Evolutionary conservation across 2,888 invertebrate genomes (phyloP).

Genomic region (Campopleginae sp.): DNA sequence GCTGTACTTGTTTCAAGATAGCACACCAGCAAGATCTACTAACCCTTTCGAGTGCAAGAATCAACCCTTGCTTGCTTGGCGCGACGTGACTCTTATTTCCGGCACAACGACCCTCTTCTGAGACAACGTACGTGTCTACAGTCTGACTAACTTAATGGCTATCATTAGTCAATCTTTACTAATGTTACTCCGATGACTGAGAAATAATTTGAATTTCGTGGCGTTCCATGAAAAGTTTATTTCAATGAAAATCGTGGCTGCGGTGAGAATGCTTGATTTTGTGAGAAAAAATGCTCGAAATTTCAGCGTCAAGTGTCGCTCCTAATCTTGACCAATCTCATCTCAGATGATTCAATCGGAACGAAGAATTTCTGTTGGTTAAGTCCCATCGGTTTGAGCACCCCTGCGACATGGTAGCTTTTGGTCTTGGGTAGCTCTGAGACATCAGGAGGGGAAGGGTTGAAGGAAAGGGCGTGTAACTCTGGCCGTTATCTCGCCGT

Average conservation of each 20-base stretch:
- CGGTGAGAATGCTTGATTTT: background rate
- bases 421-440: conserved; percentile 49
- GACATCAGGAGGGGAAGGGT: conserved; percentile 74
- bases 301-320: background rate
- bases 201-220: background rate
- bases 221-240: background rate
- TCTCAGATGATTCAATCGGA: conserved; percentile 24
- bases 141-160: background rate
- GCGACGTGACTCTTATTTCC: conserved; percentile 80
- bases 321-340: background rate
- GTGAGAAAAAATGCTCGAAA: background rate
- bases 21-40: conserved; percentile 72
- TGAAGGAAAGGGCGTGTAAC: conserved; percentile 81
- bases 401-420: conserved; percentile 48
- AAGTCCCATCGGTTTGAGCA: conserved; percentile 46
- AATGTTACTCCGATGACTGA: background rate
- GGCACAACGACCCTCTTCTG: conserved; percentile 70
- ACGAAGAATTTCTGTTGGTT: background rate
- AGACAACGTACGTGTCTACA: conserved; percentile 17
- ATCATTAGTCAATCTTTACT: conserved; percentile 1
- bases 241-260: background rate
- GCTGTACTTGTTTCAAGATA: conserved; percentile 67
- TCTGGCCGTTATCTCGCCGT: conserved; percentile 82
- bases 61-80: conserved; percentile 73
- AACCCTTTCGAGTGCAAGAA: conserved; percentile 59